Base-by-base conservation (phyloP, 2,113 vertebrate species). In the Chionodraco myersi region DNA sequence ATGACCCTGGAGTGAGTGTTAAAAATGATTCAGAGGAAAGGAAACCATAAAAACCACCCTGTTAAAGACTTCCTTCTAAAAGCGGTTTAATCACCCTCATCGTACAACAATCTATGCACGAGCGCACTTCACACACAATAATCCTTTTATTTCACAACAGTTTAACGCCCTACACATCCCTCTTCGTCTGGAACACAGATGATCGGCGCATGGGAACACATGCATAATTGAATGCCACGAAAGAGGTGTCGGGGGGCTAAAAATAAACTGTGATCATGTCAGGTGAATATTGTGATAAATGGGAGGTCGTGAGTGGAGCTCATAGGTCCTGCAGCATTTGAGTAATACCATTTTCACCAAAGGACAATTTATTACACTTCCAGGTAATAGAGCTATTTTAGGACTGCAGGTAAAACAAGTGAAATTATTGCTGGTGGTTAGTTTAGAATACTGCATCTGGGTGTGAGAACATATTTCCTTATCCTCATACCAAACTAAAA, bases 341-440 rank as follows among this genome's bases (percentile, higher is more conserved):
- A 88, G 81, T 94, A 91, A 94, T 95, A 88, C 79, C 90, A 91
- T 92, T 93, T 95, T 93, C 87, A 92, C 91, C 85, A 89, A 94
- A 91, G 87, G 86, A 75, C 82, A 91, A 94, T 93, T 93, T 94
- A 94, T 95, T 94, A 93, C 86, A 87, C 80, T 89, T 91, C 88
- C 78, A 84, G 85, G 87, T 92, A 93, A 94, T 92, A 91, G 90
- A 93, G 92, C 90, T 88, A 63, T 80, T 88, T 76, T 83, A 83
- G 81, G 75, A 82, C 81, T 80, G 60, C 1, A 23, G 80, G 51
- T 72, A 77, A 89, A 90, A 87, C 73, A 63, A 81, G 82, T 7
- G 79, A 77, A 80, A 48, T 48, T 72, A 83, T 58, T 68, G 66
- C 59, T 62, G 13, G 69, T 63, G 69, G 74, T 60, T 34, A 34